Evolutionary conservation across 2,113 vertebrate species (phyloP).

Genomic region (Neodon shergylaensis): DNA sequence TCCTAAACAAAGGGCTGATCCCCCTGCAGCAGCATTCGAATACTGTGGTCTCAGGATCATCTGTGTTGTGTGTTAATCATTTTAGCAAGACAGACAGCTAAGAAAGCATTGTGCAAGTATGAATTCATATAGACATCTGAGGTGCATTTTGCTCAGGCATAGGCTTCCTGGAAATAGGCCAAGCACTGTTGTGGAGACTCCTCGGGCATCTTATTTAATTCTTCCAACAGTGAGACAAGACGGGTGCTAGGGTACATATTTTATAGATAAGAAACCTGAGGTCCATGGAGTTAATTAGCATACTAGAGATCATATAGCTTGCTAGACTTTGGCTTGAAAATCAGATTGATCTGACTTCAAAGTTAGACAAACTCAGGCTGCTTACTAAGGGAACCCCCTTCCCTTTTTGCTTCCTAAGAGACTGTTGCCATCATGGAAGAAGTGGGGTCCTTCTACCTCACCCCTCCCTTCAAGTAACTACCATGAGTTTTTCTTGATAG

Average conservation of each 20-base stretch:
- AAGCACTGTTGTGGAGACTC: neutral
- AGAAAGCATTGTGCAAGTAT: neutral
- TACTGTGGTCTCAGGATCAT: neutral
- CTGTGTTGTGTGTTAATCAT: neutral
- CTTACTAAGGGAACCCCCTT: neutral
- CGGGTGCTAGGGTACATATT: neutral
- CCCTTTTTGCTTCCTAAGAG: neutral
- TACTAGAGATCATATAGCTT: neutral
- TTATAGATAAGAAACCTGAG: conserved; percentile 30
- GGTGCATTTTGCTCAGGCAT: neutral
- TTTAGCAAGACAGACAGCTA: conserved; percentile 17
- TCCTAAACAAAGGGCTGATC: neutral
- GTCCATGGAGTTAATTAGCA: neutral
- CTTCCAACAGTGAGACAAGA: neutral
- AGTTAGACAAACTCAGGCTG: neutral
- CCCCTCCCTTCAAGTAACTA: neutral
- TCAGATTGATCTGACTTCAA: conserved; percentile 16
- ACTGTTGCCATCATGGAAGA: neutral
- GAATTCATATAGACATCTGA: neutral
- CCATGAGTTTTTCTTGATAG: neutral
- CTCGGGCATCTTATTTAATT: neutral
- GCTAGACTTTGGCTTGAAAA: neutral
- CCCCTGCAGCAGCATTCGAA: neutral
- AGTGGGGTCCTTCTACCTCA: neutral
- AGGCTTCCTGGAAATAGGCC: neutral